These are phyloP conservation scores for Zosterops japonicus DNA, from an alignment of 2,113 vertebrate genomes.

Conservation along the genomic window DNA sequence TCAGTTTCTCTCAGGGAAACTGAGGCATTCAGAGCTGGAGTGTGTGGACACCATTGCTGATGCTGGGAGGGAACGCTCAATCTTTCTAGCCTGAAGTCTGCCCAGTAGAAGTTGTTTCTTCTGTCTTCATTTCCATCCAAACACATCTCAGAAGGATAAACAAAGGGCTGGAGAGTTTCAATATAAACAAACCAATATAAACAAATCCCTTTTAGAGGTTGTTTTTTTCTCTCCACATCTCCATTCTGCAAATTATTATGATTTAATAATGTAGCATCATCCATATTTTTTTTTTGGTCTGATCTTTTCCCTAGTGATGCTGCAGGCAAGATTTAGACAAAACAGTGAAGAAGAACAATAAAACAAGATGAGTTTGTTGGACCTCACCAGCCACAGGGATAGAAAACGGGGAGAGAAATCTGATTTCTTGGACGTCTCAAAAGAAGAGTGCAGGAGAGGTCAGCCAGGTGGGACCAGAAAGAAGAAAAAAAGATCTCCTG, in stretches of 20 bases:
- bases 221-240: background rate
- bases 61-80: background rate
- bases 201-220: background rate
- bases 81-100: background rate
- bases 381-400: background rate
- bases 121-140: background rate
- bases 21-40: background rate
- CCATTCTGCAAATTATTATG: background rate
- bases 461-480: background rate
- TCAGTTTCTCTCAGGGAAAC: background rate
- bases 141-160: background rate
- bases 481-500: background rate
- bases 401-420: background rate
- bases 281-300: background rate
- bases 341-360: background rate
- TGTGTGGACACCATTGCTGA: background rate
- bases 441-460: background rate
- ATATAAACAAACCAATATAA: conserved; percentile 14
- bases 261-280: background rate
- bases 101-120: background rate
- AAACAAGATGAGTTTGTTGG: background rate
- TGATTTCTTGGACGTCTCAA: background rate
- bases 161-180: background rate
- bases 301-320: background rate
- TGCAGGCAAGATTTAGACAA: background rate